Evolutionary conservation across 2,113 vertebrate genomes (phyloP).

Genomic region (Zapornia atra): DNA sequence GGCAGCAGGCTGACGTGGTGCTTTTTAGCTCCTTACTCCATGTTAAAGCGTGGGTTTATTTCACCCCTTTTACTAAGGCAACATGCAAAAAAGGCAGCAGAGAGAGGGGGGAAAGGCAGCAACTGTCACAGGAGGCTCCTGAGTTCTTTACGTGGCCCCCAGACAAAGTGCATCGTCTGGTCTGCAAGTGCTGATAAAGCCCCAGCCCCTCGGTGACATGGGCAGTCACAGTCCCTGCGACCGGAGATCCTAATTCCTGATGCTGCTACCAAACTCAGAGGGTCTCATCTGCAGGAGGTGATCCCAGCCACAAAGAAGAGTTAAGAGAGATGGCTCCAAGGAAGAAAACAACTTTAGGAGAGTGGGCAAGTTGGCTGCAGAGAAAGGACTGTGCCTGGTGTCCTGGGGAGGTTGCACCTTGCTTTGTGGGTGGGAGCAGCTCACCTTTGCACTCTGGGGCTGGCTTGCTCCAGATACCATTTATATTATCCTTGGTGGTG

Average conservation of each 20-base stretch:
- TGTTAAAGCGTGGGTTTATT: not conserved
- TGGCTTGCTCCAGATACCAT: slow-evolving; percentile 18
- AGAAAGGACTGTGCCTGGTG: not conserved
- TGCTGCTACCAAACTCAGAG: not conserved
- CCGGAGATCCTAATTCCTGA: not conserved
- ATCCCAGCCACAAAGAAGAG: not conserved
- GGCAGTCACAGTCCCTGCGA: not conserved
- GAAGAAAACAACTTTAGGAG: not conserved
- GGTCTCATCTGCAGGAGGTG: not conserved
- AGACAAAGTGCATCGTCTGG: fast-evolving
- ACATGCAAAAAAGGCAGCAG: not conserved
- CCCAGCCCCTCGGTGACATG: fast-evolving
- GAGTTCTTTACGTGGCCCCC: not conserved
- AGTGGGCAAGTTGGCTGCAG: not conserved
- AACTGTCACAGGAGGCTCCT: not conserved
- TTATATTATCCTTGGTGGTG: not conserved
- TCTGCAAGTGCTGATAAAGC: fast-evolving
- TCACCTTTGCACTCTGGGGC: slow-evolving; percentile 54
- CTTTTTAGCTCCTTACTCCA: fast-evolving
- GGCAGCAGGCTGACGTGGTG: fast-evolving
- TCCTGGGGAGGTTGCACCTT: fast-evolving
- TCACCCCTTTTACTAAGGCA: not conserved
- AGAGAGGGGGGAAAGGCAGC: not conserved
- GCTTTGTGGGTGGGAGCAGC: fast-evolving
- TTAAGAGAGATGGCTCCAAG: not conserved